Evolutionary conservation across 2,888 invertebrate species (phyloP).

Genomic region (Dendrolimus houi): DNA sequence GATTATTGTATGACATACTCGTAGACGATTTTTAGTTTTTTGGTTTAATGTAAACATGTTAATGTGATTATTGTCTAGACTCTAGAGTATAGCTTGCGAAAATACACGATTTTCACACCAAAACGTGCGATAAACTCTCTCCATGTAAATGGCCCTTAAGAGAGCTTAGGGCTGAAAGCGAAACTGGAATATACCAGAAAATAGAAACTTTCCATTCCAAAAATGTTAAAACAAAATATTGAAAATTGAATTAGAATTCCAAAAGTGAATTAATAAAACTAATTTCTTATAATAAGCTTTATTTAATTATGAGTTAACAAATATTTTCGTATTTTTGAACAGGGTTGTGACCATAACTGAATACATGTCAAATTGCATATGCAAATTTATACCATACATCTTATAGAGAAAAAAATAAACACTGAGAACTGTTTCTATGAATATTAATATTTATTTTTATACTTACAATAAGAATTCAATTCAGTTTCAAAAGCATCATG

Average conservation of each 20-base stretch:
- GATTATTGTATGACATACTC: too few species aligned
- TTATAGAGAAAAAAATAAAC: slow-evolving; percentile 69
- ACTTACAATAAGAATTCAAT: slow-evolving; percentile 74
- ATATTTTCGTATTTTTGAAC: slow-evolving; percentile 74
- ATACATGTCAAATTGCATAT: slow-evolving; percentile 70
- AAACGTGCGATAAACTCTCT: too few species aligned
- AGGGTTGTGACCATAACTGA: slow-evolving; percentile 75
- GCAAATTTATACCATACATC: slow-evolving; percentile 60
- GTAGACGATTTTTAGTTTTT: too few species aligned
- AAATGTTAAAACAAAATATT: not conserved
- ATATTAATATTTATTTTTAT: slow-evolving; percentile 70
- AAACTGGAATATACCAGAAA: too few species aligned
- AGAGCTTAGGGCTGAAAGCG: too few species aligned
- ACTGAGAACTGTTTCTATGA: slow-evolving; percentile 71
- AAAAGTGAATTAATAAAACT: slow-evolving; percentile 45
- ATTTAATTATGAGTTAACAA: slow-evolving; percentile 77
- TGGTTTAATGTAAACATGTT: too few species aligned
- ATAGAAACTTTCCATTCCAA: too few species aligned
- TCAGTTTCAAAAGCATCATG: slow-evolving; percentile 71
- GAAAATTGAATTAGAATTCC: too few species aligned
- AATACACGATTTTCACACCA: too few species aligned
- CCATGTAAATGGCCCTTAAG: too few species aligned
- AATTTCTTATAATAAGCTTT: slow-evolving; percentile 75
- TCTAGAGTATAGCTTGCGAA: too few species aligned
- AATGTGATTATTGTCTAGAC: too few species aligned